Conservation (phyloP, 2,888 invertebrate species). For the Amblyjoppa proteus region DNA sequence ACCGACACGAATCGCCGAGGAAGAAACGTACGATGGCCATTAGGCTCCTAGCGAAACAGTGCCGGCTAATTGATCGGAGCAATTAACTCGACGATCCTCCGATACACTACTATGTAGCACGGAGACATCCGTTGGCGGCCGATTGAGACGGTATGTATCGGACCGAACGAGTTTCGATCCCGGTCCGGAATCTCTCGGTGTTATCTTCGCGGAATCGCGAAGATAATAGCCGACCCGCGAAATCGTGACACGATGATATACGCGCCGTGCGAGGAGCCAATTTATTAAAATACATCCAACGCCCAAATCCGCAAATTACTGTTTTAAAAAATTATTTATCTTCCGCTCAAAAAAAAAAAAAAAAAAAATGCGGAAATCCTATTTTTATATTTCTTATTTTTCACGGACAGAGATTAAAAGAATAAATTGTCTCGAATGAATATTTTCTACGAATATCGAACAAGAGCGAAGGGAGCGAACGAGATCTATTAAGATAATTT, state of each 20-base stretch:
- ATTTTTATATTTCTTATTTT: slow-evolving; percentile 30
- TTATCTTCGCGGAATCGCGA: slow-evolving; percentile 28
- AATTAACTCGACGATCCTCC: slow-evolving; percentile 75
- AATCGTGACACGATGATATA: slow-evolving; percentile 79
- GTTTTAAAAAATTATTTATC: neutral
- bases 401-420: neutral
- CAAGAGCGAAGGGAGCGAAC: too few species aligned
- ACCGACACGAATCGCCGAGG: slow-evolving; percentile 30
- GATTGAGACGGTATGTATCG: slow-evolving; percentile 36
- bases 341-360: neutral
- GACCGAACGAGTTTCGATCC: slow-evolving; percentile 10
- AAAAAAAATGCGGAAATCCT: neutral
- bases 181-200: neutral
- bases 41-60: slow-evolving; percentile 78
- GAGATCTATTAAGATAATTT: too few species aligned
- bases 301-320: neutral
- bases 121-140: slow-evolving; percentile 10
- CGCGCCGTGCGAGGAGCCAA: slow-evolving; percentile 73
- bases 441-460: too few species aligned
- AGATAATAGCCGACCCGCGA: slow-evolving; percentile 34
- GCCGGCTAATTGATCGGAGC: slow-evolving; percentile 83
- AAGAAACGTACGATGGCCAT: slow-evolving; percentile 80
- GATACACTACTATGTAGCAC: slow-evolving; percentile 27
- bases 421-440: too few species aligned
- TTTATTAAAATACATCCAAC: slow-evolving; percentile 75